Evolutionary conservation across 2,797 vertebrate genomes (phyloP), one percentile per base, ranked within the genome.

Genomic region (Rhynchonycteris naso): DNA sequence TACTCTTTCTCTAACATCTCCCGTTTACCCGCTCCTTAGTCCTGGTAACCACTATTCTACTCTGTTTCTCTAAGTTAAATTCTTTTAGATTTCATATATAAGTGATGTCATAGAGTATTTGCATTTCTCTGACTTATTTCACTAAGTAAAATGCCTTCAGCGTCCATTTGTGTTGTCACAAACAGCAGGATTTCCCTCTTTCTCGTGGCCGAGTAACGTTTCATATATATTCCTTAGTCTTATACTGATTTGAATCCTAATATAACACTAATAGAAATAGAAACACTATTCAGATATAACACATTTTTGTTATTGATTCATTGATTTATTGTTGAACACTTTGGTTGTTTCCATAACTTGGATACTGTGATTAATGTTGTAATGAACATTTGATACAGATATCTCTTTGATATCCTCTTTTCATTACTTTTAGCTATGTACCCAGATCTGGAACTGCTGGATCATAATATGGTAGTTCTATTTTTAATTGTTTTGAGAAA

Each of bases 401-500:
- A 69, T 85, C 18, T 72, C 56, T 94, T 79, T 65, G 58, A 65
- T 56, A 72, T 72, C 28, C 22, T 72, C 30, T 78, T 78, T 78
- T 93, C 22, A 72, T 85, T 85, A 72, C 56, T 30, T 94, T 79
- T 85, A 38, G 16, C 38, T 61, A 56, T 79, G 47, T 58, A 79
- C 5, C 13, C 16, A 63, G 63, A 90, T 16, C 22, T 93, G 14
- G 63, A 84, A 16, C 22, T 93, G 14, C 30, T 58, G 11, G 56
- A 72, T 86, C n/a, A 50, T 61, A 78, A 50, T 61, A 78, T 71
- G 43, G 30, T 33, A 71, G n/a, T 90, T 69, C 8, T 78, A 22
- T 69, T 90, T 94, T 78, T 58, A 75, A 54, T 69, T 71, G 43
- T 83, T 87, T 61, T 89, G 69, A 52, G 69, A 15, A 68, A 21